These are phyloP conservation scores for Elmis aenea DNA, from an alignment of 2,888 invertebrate species.

Conservation along the genomic window DNA sequence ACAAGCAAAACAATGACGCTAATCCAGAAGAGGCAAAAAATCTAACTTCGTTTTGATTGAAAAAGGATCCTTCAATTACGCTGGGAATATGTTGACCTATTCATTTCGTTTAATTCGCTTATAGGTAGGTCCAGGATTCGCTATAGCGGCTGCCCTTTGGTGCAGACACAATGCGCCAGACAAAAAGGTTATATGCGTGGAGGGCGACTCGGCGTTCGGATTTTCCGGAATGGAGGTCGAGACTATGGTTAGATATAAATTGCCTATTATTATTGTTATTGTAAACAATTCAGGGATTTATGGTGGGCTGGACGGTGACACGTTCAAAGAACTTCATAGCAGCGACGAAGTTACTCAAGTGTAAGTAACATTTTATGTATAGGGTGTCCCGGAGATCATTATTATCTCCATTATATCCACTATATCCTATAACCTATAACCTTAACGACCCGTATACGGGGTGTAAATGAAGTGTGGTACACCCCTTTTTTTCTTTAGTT, in stretches of 20 bases:
- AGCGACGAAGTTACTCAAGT: slow-evolving; percentile 68
- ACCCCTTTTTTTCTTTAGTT: too few relatives aligned
- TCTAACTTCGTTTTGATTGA: too few relatives aligned
- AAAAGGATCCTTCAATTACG: too few relatives aligned
- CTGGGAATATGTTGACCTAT: too few relatives aligned
- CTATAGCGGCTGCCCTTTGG: slow-evolving; percentile 86
- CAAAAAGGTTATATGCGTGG: slow-evolving; percentile 86
- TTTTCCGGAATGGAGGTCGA: slow-evolving; percentile 99
- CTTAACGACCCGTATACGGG: too few relatives aligned
- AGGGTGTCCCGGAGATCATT: too few relatives aligned
- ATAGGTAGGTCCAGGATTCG: slow-evolving; percentile 82
- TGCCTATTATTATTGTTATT: slow-evolving; percentile 85
- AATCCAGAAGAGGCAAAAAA: too few relatives aligned
- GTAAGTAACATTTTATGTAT: slow-evolving; percentile 51
- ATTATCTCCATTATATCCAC: too few relatives aligned
- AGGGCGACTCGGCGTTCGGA: slow-evolving; percentile 97
- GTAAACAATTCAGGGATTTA: slow-evolving; percentile 97
- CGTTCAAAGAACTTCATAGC: slow-evolving; percentile 64
- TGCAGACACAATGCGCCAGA: slow-evolving; percentile 75
- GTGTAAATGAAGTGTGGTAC: too few relatives aligned
- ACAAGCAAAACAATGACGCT: too few relatives aligned
- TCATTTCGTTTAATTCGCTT: slow-evolving; percentile 8
- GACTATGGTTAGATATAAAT: slow-evolving; percentile 89
- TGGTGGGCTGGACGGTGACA: slow-evolving; percentile 75
- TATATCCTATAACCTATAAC: too few relatives aligned